phyloP scores from a whole-genome alignment of 2,888 invertebrate species.

The Podotricha telesiphe region DNA sequence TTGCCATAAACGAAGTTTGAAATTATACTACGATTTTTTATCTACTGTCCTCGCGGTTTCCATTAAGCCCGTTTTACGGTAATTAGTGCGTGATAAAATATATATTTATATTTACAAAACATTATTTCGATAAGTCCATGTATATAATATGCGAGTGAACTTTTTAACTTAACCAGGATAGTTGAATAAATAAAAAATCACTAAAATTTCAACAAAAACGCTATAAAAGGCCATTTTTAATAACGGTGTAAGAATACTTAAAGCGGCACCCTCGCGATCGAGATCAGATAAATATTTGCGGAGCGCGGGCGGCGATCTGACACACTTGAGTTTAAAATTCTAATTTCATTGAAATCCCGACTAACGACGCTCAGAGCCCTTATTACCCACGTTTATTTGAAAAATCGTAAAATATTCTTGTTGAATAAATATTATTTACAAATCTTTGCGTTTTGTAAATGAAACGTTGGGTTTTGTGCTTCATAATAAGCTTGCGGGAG shows the following conservation, averaged over 20 bases:
- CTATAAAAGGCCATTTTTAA: background rate
- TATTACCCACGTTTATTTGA: constrained; percentile 34
- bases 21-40: too few species aligned
- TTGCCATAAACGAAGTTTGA: too few species aligned
- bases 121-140: too few species aligned
- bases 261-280: constrained; percentile 47
- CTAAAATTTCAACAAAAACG: too few species aligned
- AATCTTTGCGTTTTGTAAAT: constrained; percentile 2
- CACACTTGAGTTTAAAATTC: constrained; percentile 70
- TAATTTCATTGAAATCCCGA: constrained; percentile 67
- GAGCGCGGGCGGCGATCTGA: constrained; percentile 57
- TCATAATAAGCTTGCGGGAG: constrained; percentile 11
- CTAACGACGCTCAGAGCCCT: constrained; percentile 46
- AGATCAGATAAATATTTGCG: constrained; percentile 70
- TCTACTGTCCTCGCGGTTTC: too few species aligned
- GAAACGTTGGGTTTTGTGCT: constrained; percentile 3
- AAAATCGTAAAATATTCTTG: constrained; percentile 22
- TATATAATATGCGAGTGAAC: too few species aligned
- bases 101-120: too few species aligned
- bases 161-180: too few species aligned
- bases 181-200: too few species aligned
- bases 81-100: too few species aligned
- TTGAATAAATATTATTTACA: constrained; percentile 12
- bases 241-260: constrained; percentile 41
- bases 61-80: too few species aligned